A percentile compares a stretch with the other conserved stretches of the same genome.
Evolutionary conservation across 2,113 vertebrate genomes (phyloP).

Genomic region (Poecile atricapillus): DNA sequence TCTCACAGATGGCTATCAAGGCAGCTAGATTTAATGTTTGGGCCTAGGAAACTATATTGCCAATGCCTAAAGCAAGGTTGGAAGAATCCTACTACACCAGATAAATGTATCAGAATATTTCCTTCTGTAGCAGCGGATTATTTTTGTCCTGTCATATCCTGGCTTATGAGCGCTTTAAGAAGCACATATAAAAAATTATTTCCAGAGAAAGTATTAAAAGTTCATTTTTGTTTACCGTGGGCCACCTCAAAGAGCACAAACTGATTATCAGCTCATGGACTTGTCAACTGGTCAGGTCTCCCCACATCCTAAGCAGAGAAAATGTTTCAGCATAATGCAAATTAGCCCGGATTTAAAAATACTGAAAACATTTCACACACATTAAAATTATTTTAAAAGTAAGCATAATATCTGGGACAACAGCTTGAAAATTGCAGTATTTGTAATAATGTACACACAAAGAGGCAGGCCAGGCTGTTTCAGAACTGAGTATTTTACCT

Average conservation of each 20-base stretch:
- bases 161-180: neutral
- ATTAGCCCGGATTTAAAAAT: neutral
- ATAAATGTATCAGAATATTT: neutral
- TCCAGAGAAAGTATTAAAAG: neutral
- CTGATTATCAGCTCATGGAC: neutral
- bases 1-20: neutral
- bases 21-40: neutral
- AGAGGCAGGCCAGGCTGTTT: neutral
- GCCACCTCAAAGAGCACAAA: neutral
- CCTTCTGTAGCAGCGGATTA: neutral
- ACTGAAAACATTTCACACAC: accelerated
- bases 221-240: neutral
- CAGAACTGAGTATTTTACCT: neutral
- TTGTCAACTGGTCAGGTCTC: neutral
- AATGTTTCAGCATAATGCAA: neutral
- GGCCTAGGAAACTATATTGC: neutral
- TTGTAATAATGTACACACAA: neutral
- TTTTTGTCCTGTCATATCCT: neutral
- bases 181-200: neutral
- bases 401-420: neutral
- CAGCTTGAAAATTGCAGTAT: neutral
- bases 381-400: neutral
- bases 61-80: neutral
- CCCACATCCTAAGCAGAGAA: neutral
- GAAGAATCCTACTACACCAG: neutral